phyloP scores from a whole-genome alignment of 2,113 vertebrate species.

The Ascaphus truei region DNA sequence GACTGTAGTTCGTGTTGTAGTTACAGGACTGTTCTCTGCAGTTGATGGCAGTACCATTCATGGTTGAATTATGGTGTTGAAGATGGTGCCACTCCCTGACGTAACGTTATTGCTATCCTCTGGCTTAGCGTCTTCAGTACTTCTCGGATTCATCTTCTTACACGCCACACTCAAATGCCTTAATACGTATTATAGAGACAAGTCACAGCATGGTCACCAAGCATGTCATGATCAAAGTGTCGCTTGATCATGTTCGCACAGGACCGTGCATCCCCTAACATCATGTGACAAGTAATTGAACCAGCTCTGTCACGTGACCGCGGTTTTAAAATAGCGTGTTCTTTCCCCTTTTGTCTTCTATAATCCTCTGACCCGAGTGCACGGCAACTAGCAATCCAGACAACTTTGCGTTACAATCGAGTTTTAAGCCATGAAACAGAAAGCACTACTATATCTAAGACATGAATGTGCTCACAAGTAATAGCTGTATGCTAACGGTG shows the following conservation, averaged over 20 bases:
- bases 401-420: slow-evolving; percentile 1
- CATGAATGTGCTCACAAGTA: too few species aligned
- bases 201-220: neutral
- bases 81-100: neutral
- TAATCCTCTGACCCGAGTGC: neutral
- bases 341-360: neutral
- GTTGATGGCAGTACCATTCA: too few species aligned
- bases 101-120: neutral
- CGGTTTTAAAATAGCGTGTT: neutral
- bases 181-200: slow-evolving; percentile 8
- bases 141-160: neutral
- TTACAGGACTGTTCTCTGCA: neutral
- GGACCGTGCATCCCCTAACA: slow-evolving; percentile 13
- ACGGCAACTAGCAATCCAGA: neutral
- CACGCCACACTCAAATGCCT: neutral
- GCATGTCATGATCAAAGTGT: slow-evolving; percentile 14
- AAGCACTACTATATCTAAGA: neutral
- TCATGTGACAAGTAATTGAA: neutral
- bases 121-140: neutral
- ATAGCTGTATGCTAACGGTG: too few species aligned
- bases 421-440: neutral
- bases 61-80: neutral
- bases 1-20: too few species aligned
- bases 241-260: neutral
- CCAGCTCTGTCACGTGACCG: neutral